A percentile compares a stretch with the other conserved stretches of the same genome.
These are phyloP conservation scores for Euwallacea similis DNA, from an alignment of 1,140 invertebrate species.

Conservation along the genomic window DNA sequence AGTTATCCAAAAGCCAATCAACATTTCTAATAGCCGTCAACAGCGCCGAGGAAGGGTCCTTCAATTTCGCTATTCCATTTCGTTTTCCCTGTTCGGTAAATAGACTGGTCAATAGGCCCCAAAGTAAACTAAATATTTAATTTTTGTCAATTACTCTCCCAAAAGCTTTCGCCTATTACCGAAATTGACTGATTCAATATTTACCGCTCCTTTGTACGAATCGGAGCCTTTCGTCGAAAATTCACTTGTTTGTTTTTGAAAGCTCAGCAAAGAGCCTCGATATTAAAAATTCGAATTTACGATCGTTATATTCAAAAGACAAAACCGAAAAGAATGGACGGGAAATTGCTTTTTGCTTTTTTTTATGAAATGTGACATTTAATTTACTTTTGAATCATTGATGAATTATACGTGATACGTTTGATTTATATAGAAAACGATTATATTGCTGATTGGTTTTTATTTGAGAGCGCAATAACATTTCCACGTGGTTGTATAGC, in stretches of 20 bases:
- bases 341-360: no score
- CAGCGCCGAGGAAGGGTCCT: neutral
- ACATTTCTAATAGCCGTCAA: conserved; percentile 12
- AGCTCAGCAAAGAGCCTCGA: neutral
- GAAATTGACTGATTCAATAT: conserved; percentile 24
- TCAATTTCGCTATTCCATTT: conserved; percentile 13
- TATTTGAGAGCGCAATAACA: no score
- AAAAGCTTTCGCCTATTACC: conserved; percentile 13
- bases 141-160: conserved; percentile 19
- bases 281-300: neutral
- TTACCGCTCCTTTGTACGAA: conserved; percentile 5
- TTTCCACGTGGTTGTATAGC: no score
- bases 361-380: no score
- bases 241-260: neutral
- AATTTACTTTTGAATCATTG: no score
- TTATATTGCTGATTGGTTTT: no score
- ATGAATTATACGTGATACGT: no score
- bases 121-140: conserved; percentile 30
- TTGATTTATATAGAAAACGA: no score
- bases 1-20: neutral
- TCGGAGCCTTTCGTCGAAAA: neutral
- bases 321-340: no score
- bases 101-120: conserved; percentile 12
- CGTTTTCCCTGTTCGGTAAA: conserved; percentile 18
- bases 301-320: no score